Percentiles rank a stretch among this genome's conserved stretches.
phyloP scores from a whole-genome alignment of 2,797 vertebrate genomes.

The Chloroceryle inda region DNA sequence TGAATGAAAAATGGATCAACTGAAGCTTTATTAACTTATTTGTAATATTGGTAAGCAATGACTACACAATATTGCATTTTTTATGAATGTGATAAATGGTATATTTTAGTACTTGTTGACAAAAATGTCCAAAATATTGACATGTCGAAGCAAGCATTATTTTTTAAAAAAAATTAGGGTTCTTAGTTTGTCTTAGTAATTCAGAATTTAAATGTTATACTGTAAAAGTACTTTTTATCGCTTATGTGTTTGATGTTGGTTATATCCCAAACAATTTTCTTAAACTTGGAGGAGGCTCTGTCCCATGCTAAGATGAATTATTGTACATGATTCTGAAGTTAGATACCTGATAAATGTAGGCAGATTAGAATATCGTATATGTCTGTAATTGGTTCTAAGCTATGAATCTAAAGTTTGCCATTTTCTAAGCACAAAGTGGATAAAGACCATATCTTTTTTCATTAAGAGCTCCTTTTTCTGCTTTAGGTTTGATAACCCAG shows the following conservation, averaged over 20 bases:
- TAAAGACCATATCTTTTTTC: background rate
- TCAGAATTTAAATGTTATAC: background rate
- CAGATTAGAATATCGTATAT: background rate
- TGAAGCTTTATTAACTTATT: background rate
- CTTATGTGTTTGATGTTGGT: background rate
- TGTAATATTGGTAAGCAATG: background rate
- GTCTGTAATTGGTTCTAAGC: background rate
- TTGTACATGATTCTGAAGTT: background rate
- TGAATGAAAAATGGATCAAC: background rate
- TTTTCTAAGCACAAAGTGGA: background rate
- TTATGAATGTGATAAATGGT: background rate
- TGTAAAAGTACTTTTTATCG: background rate
- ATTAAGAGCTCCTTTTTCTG: background rate
- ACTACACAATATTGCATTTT: background rate
- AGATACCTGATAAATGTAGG: background rate
- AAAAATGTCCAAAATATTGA: background rate
- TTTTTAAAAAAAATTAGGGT: background rate
- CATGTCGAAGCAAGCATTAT: background rate
- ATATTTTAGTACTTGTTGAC: background rate
- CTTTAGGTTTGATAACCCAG: slow-evolving; percentile 97
- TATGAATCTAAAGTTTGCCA: background rate
- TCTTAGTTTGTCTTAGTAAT: background rate
- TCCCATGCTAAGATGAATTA: fast-evolving
- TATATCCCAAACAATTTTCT: background rate
- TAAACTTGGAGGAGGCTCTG: background rate